Evolutionary conservation across 2,888 invertebrate genomes (phyloP), one percentile per base, ranked within the genome.

Genomic region (Apoda limacodes): DNA sequence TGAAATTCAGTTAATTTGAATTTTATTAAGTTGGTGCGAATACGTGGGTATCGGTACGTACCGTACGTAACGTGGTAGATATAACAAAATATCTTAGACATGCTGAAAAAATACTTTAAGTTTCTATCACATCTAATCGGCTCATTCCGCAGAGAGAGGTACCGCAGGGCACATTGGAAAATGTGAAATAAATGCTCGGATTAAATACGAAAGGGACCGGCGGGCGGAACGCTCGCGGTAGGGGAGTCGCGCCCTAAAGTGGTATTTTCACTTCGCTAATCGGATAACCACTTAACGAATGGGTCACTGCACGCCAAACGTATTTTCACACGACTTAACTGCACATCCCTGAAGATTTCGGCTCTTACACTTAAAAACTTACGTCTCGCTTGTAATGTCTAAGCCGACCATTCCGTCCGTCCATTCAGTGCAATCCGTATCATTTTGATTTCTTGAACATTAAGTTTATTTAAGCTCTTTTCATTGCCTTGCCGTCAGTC

Each of bases 231-330:
- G 46, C 71, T 70, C 68, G 72, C 69, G 69, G 72, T 69, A 55
- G 69, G 75, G 72, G 71, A 59, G 64, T 66, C 66, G 66, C 70
- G 69, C 80, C 76, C 80, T 58, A 81, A 82, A 82, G 82, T 82
- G 82, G 81, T 81, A 76, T 82, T 81, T 82, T 82, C 82, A 82
- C 81, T 82, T 82, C 78, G 72, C 81, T 83, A 82, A 83, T 83
- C 82, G 82, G 82, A 83, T 82, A 82, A 83, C 78, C 80, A 76
- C 80, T 80, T 78, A 74, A 76, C 80, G 78, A 80, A 80, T 80
- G 80, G 81, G 71, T 80, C 78, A 80, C 71, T 74, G 80, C 78
- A 68, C 75, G 74, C 70, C 76, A 68, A 75, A 75, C 78, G 76
- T 78, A 78, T 76, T 80, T 80, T 80, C 78, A 74, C 78, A 78